Base-by-base conservation (phyloP, 2,888 invertebrate genomes). In the Glaucopsyche alexis region DNA sequence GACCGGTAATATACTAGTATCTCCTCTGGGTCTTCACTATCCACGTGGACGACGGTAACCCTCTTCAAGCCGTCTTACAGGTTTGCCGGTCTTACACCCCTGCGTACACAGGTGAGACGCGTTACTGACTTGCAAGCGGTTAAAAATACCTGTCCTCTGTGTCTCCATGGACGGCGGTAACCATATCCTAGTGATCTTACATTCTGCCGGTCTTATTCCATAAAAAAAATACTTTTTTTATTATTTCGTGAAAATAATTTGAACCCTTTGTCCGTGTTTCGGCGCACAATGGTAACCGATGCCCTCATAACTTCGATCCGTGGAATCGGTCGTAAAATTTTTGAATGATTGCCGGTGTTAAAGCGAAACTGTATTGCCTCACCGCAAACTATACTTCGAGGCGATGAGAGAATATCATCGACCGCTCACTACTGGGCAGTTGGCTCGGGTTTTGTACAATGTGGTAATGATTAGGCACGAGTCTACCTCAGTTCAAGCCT, bases 171-270 rank as follows among this genome's bases (percentile, higher is more conserved):
- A 42, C 42, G 42, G 42, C 8, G 42, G 3, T 42, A 29, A 29
- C 4, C 29, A 4, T 3, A 4, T 42, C 6, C 42, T 3, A 42
- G 42, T 42, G 29, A 6, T 7, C 42, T 42, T 8, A 42, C 42
- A 7, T 42, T 47, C 13, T 11, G 11, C 13, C 47, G 47, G 47
- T 47, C 11, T 47, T 9, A 11, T 47, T 47, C 47, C 9, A 47
- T 29, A 29, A 29, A 60, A 60, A 60, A 60, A 4, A 19, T 4
- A n/a, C n/a, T n/a, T 19, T 60, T 60, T n/a, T 52, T 52, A 8
- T 55, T 16, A 40, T 67, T 67, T 67, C 29, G 67, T 69, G 69
- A 69, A 69, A 69, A 13, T 4, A 7, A 69, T 69, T 69, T 29
- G 38, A 11, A 13, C 9, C 49, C 8, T 38, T 69, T 29, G 49